Evolutionary conservation across 2,113 vertebrate species (phyloP).

Genomic region (Phocoena phocoena): DNA sequence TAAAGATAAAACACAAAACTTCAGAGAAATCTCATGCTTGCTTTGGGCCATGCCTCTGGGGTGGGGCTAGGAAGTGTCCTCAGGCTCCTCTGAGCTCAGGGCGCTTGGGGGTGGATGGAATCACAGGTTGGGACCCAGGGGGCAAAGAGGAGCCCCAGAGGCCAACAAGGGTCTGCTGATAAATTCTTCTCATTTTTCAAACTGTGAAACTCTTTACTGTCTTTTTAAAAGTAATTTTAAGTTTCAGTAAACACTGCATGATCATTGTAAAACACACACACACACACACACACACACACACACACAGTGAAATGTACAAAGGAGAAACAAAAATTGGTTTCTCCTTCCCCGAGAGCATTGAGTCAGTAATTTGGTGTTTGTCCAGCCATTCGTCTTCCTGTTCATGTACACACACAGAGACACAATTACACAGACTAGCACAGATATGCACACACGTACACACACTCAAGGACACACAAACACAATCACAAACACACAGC

Average conservation of each 20-base stretch:
- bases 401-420: neutral
- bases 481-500: neutral
- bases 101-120: neutral
- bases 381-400: neutral
- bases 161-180: neutral
- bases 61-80: neutral
- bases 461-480: neutral
- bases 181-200: constrained; percentile 44
- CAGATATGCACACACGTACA: neutral
- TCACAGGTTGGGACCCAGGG: neutral
- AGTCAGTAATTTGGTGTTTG: neutral
- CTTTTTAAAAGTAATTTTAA: constrained; percentile 12
- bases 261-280: neutral
- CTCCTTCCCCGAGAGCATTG: neutral
- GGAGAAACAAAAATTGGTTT: neutral
- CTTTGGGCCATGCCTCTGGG: neutral
- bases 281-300: neutral
- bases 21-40: constrained; percentile 34
- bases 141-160: neutral
- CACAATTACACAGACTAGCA: neutral
- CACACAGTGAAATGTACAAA: neutral
- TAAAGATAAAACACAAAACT: constrained; percentile 61
- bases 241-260: neutral
- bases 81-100: neutral
- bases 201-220: neutral